Base-by-base conservation (phyloP, 1,140 invertebrate species). In the Bombus superbus region DNA sequence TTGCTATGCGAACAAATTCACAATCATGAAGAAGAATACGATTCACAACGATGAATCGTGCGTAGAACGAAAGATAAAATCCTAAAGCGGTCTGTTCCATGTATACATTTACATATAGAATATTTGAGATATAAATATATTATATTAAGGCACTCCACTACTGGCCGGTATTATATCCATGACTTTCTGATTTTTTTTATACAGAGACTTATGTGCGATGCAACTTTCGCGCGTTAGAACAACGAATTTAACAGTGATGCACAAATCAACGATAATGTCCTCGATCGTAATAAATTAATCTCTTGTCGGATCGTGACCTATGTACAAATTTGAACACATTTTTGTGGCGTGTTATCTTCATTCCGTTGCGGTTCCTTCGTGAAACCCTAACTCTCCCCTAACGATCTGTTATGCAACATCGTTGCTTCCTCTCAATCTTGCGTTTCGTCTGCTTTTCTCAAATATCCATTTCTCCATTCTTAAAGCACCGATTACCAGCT, bases 251-350 rank as follows among this genome's bases (percentile, higher is more conserved):
- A n/a, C 2, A 32, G 1, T 0, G 25, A 35, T 44, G 8, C 28
- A 1, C 25, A 13, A 64, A 35, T 38, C 8, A 22, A 40, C 15
- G 38, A n/a, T 77, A n/a, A 6, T 8, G 47, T 53, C 6, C 28
- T 81, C 22, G 53, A 3, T 40, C 53, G 62, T 25, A 86, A 86
- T 86, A 86, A 86, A 86, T 86, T 76, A 83, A 82, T 68, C 28
- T 57, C 62, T 13, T 32, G 35, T 76, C 42, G 32, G 18, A 35
- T 62, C 47, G 38, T 25, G 40, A 53, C 22, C 28, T 88, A 75
- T 86, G 28, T 89, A 89, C 84, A 88, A 68, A 81, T 79, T 84
- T 92, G 86, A 88, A 91, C 88, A 91, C 91, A 88, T 86, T 89
- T 84, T 86, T 59, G 81, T 85, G 84, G 71, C 68, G 73, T 80